Conservation (phyloP, 2,113 vertebrate genomes). For the Mellivora capensis region DNA sequence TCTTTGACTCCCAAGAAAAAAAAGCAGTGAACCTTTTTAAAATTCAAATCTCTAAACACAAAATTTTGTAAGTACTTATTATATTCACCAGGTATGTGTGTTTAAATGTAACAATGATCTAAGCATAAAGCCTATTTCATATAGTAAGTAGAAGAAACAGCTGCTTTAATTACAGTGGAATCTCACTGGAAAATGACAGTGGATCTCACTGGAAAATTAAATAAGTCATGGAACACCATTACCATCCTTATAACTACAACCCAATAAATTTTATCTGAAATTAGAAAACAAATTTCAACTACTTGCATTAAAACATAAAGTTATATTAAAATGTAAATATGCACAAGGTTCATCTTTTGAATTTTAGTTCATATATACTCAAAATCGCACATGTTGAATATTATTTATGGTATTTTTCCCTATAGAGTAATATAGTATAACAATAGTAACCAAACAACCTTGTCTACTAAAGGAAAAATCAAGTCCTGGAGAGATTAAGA, state of each 20-base stretch:
- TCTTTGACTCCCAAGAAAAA: background rate
- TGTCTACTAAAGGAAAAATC: background rate
- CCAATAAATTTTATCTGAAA: background rate
- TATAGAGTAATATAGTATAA: background rate
- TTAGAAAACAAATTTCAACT: background rate
- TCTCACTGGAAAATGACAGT: background rate
- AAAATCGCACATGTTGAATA: background rate
- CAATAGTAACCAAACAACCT: background rate
- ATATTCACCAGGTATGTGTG: background rate
- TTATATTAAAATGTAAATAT: background rate
- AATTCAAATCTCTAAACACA: background rate
- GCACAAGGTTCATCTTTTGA: background rate
- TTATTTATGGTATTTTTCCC: background rate
- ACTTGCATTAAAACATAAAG: background rate
- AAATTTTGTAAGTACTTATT: background rate
- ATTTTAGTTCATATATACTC: background rate
- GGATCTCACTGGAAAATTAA: background rate
- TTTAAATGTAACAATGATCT: background rate
- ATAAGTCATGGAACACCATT: background rate
- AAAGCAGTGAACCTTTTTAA: background rate
- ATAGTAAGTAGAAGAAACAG: background rate
- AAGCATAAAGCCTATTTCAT: background rate
- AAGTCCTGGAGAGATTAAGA: background rate
- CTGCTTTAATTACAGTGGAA: background rate
- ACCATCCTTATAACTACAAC: background rate